phyloP scores from a whole-genome alignment of 92 coral and sea anemone genomes.

The Epizoanthus rinbou region DNA sequence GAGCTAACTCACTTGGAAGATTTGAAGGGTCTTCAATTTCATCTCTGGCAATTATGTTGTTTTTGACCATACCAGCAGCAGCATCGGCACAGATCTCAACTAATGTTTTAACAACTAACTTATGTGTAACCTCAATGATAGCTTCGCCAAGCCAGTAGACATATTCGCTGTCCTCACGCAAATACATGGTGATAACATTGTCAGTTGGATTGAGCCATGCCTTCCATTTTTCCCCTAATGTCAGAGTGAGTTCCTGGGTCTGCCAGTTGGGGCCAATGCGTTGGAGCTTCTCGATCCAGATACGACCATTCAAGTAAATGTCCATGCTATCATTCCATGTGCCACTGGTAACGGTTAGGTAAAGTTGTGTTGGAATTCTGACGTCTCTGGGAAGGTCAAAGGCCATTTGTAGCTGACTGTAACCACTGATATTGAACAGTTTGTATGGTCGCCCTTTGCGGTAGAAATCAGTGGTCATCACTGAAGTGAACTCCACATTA shows the following conservation, averaged over 20 bases:
- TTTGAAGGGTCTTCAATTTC: neutral
- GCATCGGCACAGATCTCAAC: neutral
- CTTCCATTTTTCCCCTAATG: no score
- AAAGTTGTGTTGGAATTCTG: neutral
- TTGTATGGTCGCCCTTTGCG: constrained; percentile 3
- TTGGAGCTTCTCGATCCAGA: no score
- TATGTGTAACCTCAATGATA: neutral
- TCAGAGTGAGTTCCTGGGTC: no score
- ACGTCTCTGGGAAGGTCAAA: neutral
- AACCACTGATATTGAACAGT: neutral
- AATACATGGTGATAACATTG: neutral
- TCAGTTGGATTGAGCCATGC: no score
- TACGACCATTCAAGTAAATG: neutral
- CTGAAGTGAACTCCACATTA: neutral
- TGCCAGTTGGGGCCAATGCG: no score
- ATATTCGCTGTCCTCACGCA: neutral
- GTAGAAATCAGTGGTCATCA: neutral
- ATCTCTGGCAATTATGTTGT: neutral
- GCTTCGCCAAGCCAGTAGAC: neutral
- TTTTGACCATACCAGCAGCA: constrained; percentile 3
- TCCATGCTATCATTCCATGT: neutral
- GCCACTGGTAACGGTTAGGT: neutral
- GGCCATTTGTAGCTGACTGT: neutral
- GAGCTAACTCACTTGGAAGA: constrained; percentile 2
- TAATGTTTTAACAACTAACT: neutral